Conservation (phyloP, 2,888 invertebrate genomes). For the Pachycephus smyrnensis region DNA sequence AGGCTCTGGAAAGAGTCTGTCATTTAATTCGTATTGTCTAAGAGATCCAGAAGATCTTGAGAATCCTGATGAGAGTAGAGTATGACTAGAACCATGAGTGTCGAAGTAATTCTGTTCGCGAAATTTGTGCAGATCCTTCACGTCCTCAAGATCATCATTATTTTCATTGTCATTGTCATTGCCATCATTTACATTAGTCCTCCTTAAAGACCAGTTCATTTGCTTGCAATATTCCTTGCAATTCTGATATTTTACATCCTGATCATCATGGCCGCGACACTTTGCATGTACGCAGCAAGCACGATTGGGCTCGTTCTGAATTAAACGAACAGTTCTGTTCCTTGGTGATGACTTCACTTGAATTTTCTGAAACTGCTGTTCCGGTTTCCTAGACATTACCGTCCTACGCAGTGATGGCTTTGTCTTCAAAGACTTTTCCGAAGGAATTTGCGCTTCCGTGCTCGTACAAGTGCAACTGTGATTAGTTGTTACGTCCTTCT, state of each 20-base stretch:
- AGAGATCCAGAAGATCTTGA: constrained; percentile 63
- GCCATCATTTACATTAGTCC: not conserved
- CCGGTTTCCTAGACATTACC: not conserved
- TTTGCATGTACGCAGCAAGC: not conserved
- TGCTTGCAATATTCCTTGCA: not conserved
- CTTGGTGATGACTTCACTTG: not conserved
- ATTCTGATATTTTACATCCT: constrained; percentile 10
- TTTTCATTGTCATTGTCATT: constrained; percentile 20
- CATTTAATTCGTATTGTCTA: constrained; percentile 72
- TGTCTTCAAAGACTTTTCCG: not conserved
- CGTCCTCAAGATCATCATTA: constrained; percentile 4
- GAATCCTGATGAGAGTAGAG: constrained; percentile 40
- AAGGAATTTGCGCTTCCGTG: not conserved
- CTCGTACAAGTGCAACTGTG: not conserved
- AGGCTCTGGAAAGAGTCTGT: constrained; percentile 71
- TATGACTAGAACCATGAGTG: constrained; percentile 69
- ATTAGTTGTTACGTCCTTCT: not conserved
- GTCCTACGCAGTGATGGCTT: not conserved
- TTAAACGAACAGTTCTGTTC: not conserved
- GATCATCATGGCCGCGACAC: constrained; percentile 14
- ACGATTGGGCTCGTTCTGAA: not conserved
- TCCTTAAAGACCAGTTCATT: not conserved
- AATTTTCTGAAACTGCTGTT: not conserved
- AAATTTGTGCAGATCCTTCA: constrained; percentile 65
- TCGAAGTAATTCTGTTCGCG: constrained; percentile 73